These are phyloP conservation scores for Pemphredon lugubris DNA, from an alignment of 2,888 invertebrate species.

Conservation along the genomic window DNA sequence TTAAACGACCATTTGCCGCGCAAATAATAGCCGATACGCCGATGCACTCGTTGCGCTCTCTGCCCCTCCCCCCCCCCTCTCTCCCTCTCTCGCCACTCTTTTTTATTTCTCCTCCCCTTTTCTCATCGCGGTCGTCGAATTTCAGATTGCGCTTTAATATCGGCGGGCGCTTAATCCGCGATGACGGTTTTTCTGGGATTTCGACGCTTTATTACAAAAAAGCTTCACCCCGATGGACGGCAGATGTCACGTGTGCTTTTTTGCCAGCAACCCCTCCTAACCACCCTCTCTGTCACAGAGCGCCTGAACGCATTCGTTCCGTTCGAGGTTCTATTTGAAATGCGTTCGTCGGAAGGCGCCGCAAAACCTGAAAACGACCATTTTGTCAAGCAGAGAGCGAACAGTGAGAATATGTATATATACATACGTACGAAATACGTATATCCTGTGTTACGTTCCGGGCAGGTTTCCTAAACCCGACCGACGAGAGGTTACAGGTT, in stretches of 20 bases:
- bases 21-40: constrained; percentile 62
- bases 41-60: constrained; percentile 44
- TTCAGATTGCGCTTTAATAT: constrained; percentile 73
- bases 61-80: constrained; percentile 31
- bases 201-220: constrained; percentile 79
- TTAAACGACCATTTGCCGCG: constrained; percentile 64
- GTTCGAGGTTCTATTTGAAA: constrained; percentile 12
- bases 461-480: too few relatives aligned
- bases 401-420: neutral
- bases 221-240: constrained; percentile 69
- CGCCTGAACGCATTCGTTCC: constrained; percentile 45
- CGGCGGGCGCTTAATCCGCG: constrained; percentile 71
- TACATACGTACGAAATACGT: neutral
- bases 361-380: neutral
- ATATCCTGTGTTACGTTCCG: too few relatives aligned
- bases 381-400: neutral
- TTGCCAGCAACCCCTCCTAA: constrained; percentile 31
- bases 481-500: too few relatives aligned
- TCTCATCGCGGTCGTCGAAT: constrained; percentile 54
- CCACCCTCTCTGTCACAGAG: constrained; percentile 13
- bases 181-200: constrained; percentile 70
- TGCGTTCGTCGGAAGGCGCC: neutral
- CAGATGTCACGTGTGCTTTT: constrained; percentile 77
- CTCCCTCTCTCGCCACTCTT: constrained; percentile 43
- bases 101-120: constrained; percentile 41